Conservation (phyloP, 2,113 vertebrate species). For the Eurypyga helias region DNA sequence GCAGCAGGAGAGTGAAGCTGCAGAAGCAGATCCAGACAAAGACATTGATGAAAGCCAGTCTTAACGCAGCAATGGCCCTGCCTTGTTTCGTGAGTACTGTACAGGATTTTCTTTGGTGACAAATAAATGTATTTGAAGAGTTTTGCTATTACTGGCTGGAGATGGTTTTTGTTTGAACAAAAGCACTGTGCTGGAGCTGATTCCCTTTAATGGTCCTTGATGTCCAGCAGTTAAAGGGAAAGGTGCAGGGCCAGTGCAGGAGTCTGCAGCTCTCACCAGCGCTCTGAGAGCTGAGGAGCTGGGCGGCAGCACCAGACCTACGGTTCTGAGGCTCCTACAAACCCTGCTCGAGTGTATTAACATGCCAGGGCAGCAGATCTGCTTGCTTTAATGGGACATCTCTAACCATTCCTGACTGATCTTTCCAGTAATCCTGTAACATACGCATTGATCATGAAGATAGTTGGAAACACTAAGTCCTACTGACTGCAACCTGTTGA, state of each 20-base stretch:
- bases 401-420: neutral
- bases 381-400: neutral
- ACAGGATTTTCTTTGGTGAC: slow-evolving; percentile 59
- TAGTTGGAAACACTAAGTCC: neutral
- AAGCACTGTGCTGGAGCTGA: rapidly evolving
- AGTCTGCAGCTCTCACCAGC: neutral
- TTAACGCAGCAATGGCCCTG: neutral
- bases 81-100: slow-evolving; percentile 14
- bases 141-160: slow-evolving; percentile 3
- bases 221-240: neutral
- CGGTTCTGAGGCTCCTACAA: neutral
- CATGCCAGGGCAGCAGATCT: neutral
- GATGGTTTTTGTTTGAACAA: neutral
- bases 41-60: slow-evolving; percentile 73
- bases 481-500: neutral
- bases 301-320: rapidly evolving
- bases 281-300: neutral
- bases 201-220: neutral
- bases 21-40: slow-evolving; percentile 67
- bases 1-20: slow-evolving; percentile 76
- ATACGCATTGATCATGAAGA: neutral
- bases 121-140: slow-evolving; percentile 51
- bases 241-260: neutral
- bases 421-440: neutral
- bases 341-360: too few relatives aligned